Percentiles rank a stretch among this genome's conserved stretches.
phyloP scores from a whole-genome alignment of 2,797 vertebrate species.

The Acanthiza pusilla region DNA sequence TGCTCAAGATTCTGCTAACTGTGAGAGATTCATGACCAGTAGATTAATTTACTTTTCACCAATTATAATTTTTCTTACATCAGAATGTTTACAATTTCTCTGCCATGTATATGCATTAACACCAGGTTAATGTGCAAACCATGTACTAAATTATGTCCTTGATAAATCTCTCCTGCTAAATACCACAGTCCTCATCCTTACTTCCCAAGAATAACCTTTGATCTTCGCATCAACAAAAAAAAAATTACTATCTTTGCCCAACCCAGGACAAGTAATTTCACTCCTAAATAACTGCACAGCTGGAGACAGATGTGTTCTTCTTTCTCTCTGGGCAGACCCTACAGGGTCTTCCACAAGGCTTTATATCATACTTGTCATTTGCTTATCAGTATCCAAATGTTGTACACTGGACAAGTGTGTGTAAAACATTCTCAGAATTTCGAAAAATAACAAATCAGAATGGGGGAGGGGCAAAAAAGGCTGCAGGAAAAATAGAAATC shows the following conservation, averaged over 20 bases:
- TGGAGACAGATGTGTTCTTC: slow-evolving; percentile 78
- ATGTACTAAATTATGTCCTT: slow-evolving; percentile 59
- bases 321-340: slow-evolving; percentile 69
- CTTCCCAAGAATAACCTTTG: slow-evolving; percentile 76
- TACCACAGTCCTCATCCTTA: slow-evolving; percentile 53
- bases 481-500: slow-evolving; percentile 45
- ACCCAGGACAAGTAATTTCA: slow-evolving; percentile 58
- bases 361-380: slow-evolving; percentile 82
- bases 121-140: slow-evolving; percentile 71
- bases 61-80: slow-evolving; percentile 72
- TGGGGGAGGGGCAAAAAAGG: slow-evolving; percentile 30
- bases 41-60: slow-evolving; percentile 71
- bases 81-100: slow-evolving; percentile 71
- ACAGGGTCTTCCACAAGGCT: slow-evolving; percentile 60
- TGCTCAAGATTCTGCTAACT: slow-evolving; percentile 46
- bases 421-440: slow-evolving; percentile 82
- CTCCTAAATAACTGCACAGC: slow-evolving; percentile 72
- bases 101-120: slow-evolving; percentile 71
- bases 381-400: slow-evolving; percentile 80
- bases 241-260: slow-evolving; percentile 73
- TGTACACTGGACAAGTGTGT: slow-evolving; percentile 74
- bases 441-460: slow-evolving; percentile 80
- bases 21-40: slow-evolving; percentile 57
- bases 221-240: slow-evolving; percentile 76
- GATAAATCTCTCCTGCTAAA: slow-evolving; percentile 71